These are phyloP conservation scores for Delia radicum DNA, from an alignment of 1,140 invertebrate genomes.

Conservation along the genomic window DNA sequence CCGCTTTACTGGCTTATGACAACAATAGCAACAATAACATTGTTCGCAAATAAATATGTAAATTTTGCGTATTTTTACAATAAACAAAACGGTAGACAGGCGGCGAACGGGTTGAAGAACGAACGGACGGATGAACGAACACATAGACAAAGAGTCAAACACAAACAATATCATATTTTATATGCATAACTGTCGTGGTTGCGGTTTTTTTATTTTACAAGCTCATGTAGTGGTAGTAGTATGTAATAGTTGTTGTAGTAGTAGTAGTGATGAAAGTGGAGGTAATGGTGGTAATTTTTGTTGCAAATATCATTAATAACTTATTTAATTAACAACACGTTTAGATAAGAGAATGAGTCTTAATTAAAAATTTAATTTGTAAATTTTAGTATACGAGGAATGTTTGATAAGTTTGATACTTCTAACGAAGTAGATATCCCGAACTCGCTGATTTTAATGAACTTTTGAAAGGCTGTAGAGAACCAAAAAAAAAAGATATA, in stretches of 20 bases:
- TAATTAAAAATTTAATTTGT: background rate
- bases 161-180: conserved; percentile 3
- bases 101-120: background rate
- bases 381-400: no score
- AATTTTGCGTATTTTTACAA: conserved; percentile 1
- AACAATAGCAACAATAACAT: conserved; percentile 4
- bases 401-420: no score
- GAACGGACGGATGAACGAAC: background rate
- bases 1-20: background rate
- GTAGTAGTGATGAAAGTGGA: background rate
- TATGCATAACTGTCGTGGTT: background rate
- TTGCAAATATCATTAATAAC: conserved; percentile 5
- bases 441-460: no score
- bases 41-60: background rate
- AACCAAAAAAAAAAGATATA: no score
- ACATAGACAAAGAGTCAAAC: background rate
- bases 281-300: background rate
- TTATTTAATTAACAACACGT: background rate
- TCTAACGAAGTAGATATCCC: no score
- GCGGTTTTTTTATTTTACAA: background rate
- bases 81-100: background rate
- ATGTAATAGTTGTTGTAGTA: no score
- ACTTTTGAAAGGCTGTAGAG: no score
- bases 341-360: background rate
- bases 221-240: no score